A percentile compares a stretch with the other conserved stretches of the same genome.
These are phyloP conservation scores for Eonycteris spelaea DNA, from an alignment of 2,113 vertebrate species.

Conservation along the genomic window DNA sequence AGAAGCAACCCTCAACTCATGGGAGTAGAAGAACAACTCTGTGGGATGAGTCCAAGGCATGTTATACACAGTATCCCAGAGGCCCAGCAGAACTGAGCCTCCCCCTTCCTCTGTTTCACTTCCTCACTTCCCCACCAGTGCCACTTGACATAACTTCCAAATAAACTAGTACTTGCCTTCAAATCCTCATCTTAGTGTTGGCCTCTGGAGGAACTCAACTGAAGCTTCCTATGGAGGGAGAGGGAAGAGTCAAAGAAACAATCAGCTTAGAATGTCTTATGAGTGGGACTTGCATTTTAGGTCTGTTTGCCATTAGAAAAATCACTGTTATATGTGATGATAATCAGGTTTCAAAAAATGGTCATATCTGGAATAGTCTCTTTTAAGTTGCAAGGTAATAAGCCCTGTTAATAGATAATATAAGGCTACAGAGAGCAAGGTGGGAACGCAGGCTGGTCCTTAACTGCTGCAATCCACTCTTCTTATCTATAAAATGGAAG, in stretches of 20 bases:
- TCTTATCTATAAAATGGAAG: background rate
- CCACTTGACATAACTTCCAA: background rate
- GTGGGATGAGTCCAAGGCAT: background rate
- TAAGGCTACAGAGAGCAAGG: background rate
- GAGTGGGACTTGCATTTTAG: background rate
- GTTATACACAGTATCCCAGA: background rate
- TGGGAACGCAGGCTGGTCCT: background rate
- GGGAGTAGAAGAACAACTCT: too few relatives aligned
- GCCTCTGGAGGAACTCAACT: background rate
- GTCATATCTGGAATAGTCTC: background rate
- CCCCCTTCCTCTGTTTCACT: background rate
- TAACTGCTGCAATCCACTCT: background rate
- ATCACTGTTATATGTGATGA: background rate
- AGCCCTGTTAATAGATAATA: background rate
- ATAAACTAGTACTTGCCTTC: background rate
- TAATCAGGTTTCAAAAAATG: background rate
- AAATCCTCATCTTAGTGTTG: background rate
- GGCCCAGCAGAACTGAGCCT: background rate
- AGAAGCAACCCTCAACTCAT: background rate
- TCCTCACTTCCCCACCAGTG: background rate
- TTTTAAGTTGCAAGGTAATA: background rate
- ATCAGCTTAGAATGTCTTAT: background rate
- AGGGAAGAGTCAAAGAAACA: background rate
- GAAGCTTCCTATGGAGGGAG: background rate
- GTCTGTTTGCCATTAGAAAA: background rate